Base-by-base conservation (phyloP, 2,797 vertebrate genomes). In the Enoplosus armatus region DNA sequence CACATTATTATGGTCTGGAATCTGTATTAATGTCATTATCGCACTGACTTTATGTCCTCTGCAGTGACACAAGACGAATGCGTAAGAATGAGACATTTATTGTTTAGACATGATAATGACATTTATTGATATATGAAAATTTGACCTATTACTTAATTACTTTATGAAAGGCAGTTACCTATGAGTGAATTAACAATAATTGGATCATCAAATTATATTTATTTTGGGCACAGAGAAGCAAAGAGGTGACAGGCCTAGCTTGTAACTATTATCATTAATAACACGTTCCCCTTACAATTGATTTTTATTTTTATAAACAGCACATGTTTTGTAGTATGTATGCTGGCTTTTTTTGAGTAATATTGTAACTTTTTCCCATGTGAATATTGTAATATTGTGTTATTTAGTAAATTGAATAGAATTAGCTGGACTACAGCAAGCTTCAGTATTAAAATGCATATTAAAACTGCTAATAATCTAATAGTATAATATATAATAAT, bases 1-100 rank as follows among this genome's bases (percentile, higher is more conserved):
- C 35, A 65, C 64, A 77, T 72, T 66, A 80, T 55, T 60, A 66
- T 72, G 22, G 45, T 31, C n/a, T 56, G 6, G 14, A 53, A 64
- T 72, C 29, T 54, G 11, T 48, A 55, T 70, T 41, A 14, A 56
- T 84, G 70, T 79, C 26, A 20, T 22, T 35, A 22, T 22, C 43
- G 39, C 26, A 3, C 33, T 24, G 62, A 43, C 14, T 50, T 65
- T 55, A 75, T 70, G 64, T 64, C 70, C 27, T 75, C 50, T 70
- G 69, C 66, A 31, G 64, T n/a, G 47, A 43, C 8, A 35, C n/a
- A 18, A 27, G 63, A n/a, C 18, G 20, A 59, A 51, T 65, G 11
- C n/a, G n/a, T n/a, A n/a, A n/a, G n/a, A n/a, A n/a, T n/a, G 26
- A 53, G 8, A 31, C 9, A 18, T 33, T 24, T 20, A 33, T 12